These are phyloP conservation scores for Arctia plantaginis DNA, from an alignment of 2,888 invertebrate species.

Conservation along the genomic window DNA sequence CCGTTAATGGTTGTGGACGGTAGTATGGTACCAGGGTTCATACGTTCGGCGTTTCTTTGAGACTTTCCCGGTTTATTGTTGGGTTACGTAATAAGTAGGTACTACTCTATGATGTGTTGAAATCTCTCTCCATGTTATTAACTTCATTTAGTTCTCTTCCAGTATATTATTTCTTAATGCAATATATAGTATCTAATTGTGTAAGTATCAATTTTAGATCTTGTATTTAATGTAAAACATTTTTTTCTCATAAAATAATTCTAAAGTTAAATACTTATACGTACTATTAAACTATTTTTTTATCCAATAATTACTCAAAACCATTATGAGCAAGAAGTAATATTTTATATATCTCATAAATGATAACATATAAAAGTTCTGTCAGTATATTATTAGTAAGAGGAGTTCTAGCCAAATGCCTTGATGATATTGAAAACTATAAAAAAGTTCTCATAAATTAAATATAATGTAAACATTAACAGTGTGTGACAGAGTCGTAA, in stretches of 20 bases:
- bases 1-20: conserved; percentile 78
- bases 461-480: conserved; percentile 18
- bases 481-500: conserved; percentile 23
- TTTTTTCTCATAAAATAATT: not conserved
- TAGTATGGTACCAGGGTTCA: conserved; percentile 60
- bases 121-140: not conserved
- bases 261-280: not conserved
- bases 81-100: conserved; percentile 2
- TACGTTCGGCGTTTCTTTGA: conserved; percentile 34
- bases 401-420: not conserved
- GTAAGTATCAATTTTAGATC: not conserved
- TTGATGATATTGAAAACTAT: conserved; percentile 5
- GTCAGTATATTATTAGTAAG: not conserved
- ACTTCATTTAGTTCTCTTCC: not conserved
- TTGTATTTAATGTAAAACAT: too few relatives aligned
- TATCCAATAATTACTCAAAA: not conserved
- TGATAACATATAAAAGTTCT: not conserved
- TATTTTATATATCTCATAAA: not conserved
- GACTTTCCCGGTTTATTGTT: conserved; percentile 30
- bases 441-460: conserved; percentile 17
- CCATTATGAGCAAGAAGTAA: not conserved
- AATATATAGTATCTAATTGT: not conserved
- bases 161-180: not conserved
- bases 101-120: not conserved
- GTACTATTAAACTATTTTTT: not conserved